A percentile compares a stretch with the other conserved stretches of the same genome.
Evolutionary conservation across 2,113 vertebrate genomes (phyloP).

Genomic region (Halcyon malimbica): DNA sequence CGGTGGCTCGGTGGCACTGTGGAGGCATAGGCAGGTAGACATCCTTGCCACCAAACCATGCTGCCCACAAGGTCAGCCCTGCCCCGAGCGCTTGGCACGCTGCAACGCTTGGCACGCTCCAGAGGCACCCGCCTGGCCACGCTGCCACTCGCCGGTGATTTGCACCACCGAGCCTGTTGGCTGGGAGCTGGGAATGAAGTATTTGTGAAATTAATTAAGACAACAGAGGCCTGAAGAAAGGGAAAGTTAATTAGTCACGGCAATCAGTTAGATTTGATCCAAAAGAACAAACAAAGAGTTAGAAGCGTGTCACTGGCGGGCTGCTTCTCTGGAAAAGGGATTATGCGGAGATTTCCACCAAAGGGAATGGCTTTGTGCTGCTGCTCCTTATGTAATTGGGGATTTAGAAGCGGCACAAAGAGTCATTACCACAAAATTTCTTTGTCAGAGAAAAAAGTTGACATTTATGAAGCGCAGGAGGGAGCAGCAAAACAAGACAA

Average conservation of each 20-base stretch:
- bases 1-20: accelerated
- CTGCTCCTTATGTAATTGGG: conserved; percentile 76
- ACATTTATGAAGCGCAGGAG: conserved; percentile 63
- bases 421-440: conserved; percentile 75
- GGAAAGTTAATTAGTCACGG: conserved; percentile 78
- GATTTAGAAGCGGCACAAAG: conserved; percentile 75
- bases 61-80: background rate
- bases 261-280: conserved; percentile 80
- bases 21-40: accelerated
- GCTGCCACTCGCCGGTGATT: background rate
- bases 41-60: accelerated
- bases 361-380: conserved; percentile 75
- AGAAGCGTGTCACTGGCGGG: conserved; percentile 72
- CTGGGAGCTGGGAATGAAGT: conserved; percentile 55
- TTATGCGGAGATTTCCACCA: conserved; percentile 75
- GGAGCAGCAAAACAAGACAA: conserved; percentile 44
- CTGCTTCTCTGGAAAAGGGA: conserved; percentile 75
- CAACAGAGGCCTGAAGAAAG: conserved; percentile 76
- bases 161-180: conserved; percentile 40
- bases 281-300: conserved; percentile 77
- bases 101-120: background rate
- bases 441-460: conserved; percentile 66
- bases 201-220: conserved; percentile 79
- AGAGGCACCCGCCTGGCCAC: accelerated
- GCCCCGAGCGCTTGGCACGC: accelerated